Base-by-base conservation (phyloP, 30 jellyfish, hydroid and myxozoan species). In the Sanderia malayensis region DNA sequence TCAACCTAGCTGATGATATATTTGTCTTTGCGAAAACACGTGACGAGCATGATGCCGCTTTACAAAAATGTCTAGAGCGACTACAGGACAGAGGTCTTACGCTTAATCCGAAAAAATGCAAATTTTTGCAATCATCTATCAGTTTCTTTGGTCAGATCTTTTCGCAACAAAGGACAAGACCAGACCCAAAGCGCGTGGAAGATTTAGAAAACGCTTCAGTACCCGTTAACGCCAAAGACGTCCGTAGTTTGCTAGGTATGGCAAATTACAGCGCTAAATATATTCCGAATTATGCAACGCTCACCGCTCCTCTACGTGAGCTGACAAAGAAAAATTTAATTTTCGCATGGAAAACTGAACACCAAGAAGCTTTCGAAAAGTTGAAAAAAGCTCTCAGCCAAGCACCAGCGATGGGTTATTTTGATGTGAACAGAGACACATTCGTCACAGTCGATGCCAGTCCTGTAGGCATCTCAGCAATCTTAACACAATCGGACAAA, bases 381-480 rank as follows among this genome's bases (percentile, higher is more conserved):
- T 49, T 74, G 17, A 74, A 74, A 25, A 4, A 2, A 1, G 68
- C 67, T 7, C 86, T 74, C 32, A 57, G 66, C 2, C 2, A 9
- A 28, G 67, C 76, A 21, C 86, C 76, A 26, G 76, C 20, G 29
- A 74, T 74, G 76, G 76, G 53, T 8, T 74, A 57, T 32, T 74
- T 74, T 32, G 86, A 74, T 23, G 28, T 18, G 57, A 13, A 33
- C 45, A 72, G 53, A 72, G 74, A 58, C 63, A 31, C 67, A 13
- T 18, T n/a, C 17, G 30, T 74, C 4, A 55, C 67, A 1, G 86
- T 74, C 26, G 86, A 74, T 34, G 68, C 86, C 6, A 74, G 86
- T 20, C 76, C 76, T 0, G 86, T 61, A 4, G 86, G 86, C 23
- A 17, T 74, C 4, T 41, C 86, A n/a, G 86, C 76, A 22, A 74